These are phyloP conservation scores for Phataginus tetradactyla DNA, from an alignment of 2,797 vertebrate species.

Conservation along the genomic window DNA sequence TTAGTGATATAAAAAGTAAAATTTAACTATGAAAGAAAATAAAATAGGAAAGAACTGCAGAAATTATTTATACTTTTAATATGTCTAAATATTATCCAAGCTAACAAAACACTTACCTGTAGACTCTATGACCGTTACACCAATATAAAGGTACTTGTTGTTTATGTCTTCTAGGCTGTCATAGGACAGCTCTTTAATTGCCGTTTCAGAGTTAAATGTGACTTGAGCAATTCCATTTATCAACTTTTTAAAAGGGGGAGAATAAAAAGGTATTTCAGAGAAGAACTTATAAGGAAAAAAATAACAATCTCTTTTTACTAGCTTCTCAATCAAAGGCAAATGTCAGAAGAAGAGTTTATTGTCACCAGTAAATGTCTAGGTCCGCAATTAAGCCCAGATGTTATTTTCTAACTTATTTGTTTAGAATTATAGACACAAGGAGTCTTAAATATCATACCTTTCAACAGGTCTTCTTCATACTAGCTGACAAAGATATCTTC, in stretches of 20 bases:
- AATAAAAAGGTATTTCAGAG: slow-evolving; percentile 41
- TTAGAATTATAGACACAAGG: not conserved
- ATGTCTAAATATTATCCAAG: not conserved
- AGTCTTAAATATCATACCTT: not conserved
- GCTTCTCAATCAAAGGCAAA: not conserved
- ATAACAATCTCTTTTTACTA: not conserved
- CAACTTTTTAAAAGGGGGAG: slow-evolving; percentile 83
- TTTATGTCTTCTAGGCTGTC: slow-evolving; percentile 86
- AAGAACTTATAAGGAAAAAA: not conserved
- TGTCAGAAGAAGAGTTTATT: not conserved
- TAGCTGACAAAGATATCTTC: not conserved
- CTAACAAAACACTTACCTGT: slow-evolving; percentile 84
- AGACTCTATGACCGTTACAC: slow-evolving; percentile 89
- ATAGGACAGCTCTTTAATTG: slow-evolving; percentile 84
- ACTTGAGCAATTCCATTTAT: slow-evolving; percentile 85
- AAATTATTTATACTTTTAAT: not conserved
- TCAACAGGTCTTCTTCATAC: not conserved
- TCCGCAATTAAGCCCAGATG: not conserved
- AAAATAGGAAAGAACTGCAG: not conserved
- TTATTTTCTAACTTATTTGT: not conserved
- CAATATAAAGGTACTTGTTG: slow-evolving; percentile 89
- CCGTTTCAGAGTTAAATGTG: slow-evolving; percentile 86
- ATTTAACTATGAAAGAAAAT: not conserved
- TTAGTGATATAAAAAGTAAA: not conserved
- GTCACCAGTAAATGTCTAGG: not conserved